phyloP scores from a whole-genome alignment of 2,797 vertebrate genomes.

The Sebastes diploproa region DNA sequence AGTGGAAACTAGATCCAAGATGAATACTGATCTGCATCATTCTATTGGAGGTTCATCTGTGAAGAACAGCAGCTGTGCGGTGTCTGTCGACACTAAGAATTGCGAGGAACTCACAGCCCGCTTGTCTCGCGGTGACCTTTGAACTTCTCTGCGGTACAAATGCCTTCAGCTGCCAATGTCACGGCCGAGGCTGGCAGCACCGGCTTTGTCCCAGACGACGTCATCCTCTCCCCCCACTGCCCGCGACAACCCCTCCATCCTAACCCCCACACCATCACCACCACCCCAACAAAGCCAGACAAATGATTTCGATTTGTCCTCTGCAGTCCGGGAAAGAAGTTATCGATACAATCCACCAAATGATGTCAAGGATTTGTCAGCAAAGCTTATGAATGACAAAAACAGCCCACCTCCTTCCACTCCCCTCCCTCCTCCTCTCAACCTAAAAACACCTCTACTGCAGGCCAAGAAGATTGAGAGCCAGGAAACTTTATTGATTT shows the following conservation, averaged over 20 bases:
- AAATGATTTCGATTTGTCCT: constrained; percentile 99
- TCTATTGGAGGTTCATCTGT: neutral
- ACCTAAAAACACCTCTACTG: constrained; percentile 87
- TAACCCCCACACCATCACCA: constrained; percentile 10
- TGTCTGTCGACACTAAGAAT: constrained; percentile 83
- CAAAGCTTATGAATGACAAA: constrained; percentile 98
- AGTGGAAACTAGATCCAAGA: neutral
- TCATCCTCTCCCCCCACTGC: constrained; percentile 42
- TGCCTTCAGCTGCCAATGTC: constrained; percentile 92
- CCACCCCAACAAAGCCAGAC: constrained; percentile 86
- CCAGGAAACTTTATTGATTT: constrained; percentile 96
- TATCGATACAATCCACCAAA: constrained; percentile 95
- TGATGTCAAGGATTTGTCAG: constrained; percentile 99
- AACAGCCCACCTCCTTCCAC: constrained; percentile 69
- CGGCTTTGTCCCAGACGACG: constrained; percentile 87
- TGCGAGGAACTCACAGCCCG: constrained; percentile 79
- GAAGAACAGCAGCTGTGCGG: constrained; percentile 83
- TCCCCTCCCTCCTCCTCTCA: constrained; percentile 48
- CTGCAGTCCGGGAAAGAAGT: constrained; percentile 89
- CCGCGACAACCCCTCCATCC: constrained; percentile 38
- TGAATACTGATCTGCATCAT: constrained; percentile 16
- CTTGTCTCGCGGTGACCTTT: constrained; percentile 85
- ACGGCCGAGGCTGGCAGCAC: constrained; percentile 78
- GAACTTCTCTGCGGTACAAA: constrained; percentile 88
- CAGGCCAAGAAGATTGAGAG: constrained; percentile 92